Evolutionary conservation across 2,888 invertebrate genomes (phyloP).

Genomic region (Pelosia muscerda): DNA sequence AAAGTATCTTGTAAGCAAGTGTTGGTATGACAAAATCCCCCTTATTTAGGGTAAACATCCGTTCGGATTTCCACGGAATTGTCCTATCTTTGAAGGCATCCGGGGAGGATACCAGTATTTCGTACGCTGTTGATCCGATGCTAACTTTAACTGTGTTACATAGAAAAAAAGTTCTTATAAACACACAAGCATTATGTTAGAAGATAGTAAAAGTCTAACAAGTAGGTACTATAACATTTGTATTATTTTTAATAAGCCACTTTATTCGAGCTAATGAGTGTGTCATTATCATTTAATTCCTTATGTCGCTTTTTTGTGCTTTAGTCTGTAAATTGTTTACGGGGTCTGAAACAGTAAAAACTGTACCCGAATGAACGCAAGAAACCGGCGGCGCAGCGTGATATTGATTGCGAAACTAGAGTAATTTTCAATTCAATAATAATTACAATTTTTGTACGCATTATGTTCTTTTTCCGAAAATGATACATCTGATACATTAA

Average conservation of each 20-base stretch:
- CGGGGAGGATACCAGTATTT: too few relatives aligned
- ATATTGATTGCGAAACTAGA: too few relatives aligned
- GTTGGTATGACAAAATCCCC: constrained; percentile 3
- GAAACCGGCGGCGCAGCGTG: too few relatives aligned
- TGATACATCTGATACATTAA: too few relatives aligned
- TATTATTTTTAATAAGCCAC: not conserved
- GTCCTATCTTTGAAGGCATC: not conserved
- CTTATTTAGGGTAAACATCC: not conserved
- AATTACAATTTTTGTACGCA: too few relatives aligned
- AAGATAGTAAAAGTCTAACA: too few relatives aligned
- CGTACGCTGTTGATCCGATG: too few relatives aligned
- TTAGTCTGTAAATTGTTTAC: not conserved
- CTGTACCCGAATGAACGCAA: too few relatives aligned
- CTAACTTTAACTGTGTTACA: not conserved
- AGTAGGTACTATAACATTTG: too few relatives aligned
- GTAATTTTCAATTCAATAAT: not conserved
- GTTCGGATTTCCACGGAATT: not conserved
- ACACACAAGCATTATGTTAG: too few relatives aligned
- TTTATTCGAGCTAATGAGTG: not conserved
- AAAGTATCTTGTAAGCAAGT: constrained; percentile 37
- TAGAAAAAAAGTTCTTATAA: too few relatives aligned
- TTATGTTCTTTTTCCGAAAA: not conserved
- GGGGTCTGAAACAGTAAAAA: not conserved
- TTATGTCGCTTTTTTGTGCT: not conserved
- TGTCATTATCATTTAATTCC: not conserved